Percentiles rank a stretch among this genome's conserved stretches.
These are phyloP conservation scores for Oasisia sp. DNA, from an alignment of 2,888 invertebrate genomes.

Conservation along the genomic window DNA sequence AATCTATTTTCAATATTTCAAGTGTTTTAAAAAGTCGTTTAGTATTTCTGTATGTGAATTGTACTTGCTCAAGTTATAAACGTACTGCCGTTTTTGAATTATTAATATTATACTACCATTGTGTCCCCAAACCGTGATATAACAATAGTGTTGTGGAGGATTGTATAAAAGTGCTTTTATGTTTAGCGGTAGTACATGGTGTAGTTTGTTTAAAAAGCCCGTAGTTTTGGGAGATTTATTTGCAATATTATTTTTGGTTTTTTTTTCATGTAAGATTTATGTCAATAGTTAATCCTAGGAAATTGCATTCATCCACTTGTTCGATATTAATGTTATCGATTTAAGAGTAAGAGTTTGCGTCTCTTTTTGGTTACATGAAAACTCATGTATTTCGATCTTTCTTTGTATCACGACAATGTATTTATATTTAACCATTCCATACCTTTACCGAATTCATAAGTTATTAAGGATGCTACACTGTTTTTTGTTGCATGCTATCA, in stretches of 20 bases:
- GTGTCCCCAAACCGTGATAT: neutral
- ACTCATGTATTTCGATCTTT: neutral
- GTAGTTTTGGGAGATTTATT: neutral
- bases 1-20: too few species aligned
- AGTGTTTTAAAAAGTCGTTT: too few species aligned
- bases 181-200: neutral
- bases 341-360: neutral
- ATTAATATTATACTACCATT: neutral
- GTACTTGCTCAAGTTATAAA: neutral
- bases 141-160: neutral
- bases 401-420: neutral
- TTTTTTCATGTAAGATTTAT: neutral
- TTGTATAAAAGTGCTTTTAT: neutral
- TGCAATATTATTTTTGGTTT: neutral
- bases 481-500: neutral
- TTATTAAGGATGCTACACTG: neutral
- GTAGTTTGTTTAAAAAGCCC: neutral
- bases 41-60: neutral
- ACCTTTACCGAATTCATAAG: neutral
- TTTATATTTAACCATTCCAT: neutral
- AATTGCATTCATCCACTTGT: neutral
- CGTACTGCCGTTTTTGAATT: neutral
- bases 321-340: neutral
- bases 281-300: neutral
- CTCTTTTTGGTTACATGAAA: neutral